These are phyloP conservation scores for Galago senegalensis DNA, from an alignment of 2,797 vertebrate species.

Conservation along the genomic window DNA sequence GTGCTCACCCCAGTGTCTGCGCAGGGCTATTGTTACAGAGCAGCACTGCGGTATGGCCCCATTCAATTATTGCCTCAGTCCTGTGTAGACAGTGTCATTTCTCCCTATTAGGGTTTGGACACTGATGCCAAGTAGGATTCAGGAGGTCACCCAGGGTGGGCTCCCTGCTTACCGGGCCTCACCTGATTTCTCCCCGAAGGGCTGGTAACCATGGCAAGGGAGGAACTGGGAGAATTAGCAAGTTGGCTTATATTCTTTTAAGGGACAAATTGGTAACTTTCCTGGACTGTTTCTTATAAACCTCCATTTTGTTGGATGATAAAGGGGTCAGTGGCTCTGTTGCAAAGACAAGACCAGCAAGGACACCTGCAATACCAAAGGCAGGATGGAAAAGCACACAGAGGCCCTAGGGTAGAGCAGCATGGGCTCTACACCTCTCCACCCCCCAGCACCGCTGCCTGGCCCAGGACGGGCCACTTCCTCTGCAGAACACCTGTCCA, in stretches of 20 bases:
- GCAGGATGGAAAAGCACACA: not conserved
- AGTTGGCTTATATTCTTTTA: not conserved
- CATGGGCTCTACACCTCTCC: not conserved
- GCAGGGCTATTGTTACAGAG: not conserved
- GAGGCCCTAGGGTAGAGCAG: rapidly evolving
- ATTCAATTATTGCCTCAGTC: rapidly evolving
- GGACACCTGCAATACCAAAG: not conserved
- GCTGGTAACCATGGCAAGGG: not conserved
- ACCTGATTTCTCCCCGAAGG: not conserved
- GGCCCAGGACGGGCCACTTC: not conserved
- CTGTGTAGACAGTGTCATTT: not conserved
- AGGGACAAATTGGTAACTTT: not conserved
- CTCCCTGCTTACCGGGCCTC: too few relatives aligned
- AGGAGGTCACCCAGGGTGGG: not conserved
- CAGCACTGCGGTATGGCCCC: not conserved
- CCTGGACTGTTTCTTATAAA: not conserved
- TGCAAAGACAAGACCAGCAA: too few relatives aligned
- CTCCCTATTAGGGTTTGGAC: not conserved
- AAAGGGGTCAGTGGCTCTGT: not conserved
- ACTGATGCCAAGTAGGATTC: not conserved
- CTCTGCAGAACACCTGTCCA: slow-evolving; percentile 29
- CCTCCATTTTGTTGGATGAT: not conserved
- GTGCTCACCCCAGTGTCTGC: not conserved
- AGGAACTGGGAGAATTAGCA: not conserved
- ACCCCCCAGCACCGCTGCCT: not conserved